Evolutionary conservation across 2,113 vertebrate genomes (phyloP), one percentile per base, ranked within the genome.

Genomic region (Excalfactoria chinensis): DNA sequence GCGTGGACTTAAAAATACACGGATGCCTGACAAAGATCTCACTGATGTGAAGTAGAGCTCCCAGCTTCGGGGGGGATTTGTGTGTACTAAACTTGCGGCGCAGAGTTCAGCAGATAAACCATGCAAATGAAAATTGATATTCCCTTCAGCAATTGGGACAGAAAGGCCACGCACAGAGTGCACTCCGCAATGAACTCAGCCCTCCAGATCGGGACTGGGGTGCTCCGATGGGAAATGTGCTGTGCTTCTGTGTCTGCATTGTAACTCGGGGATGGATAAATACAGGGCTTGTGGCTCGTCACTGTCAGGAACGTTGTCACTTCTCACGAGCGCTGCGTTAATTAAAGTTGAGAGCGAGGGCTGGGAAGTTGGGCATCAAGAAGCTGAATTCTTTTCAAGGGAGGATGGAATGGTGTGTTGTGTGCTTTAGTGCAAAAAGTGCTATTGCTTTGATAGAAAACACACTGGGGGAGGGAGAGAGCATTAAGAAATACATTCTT

Each of bases 91-190:
- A 71, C 72, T 87, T 84, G 62, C 86, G 92, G 85, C 13, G 30
- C 9, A 11, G 56, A 79, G 71, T 63, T 91, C 17, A 49, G 73
- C 69, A 69, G 71, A 37, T 69, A 88, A 82, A 82, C 77, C 34
- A 90, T 72, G 88, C 73, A 94, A 94, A 94, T 92, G 56, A 58
- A 95, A 96, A 96, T 69, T 93, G 96, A 90, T 92, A 63, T 59
- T 58, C 12, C 13, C 81, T 79, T 81, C 66, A 55, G 67, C 62
- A 34, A 66, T 23, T 63, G 88, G 70, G 46, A 92, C 87, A 1
- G 1, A 89, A 90, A 86, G 86, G 90, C 83, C 73, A n/a, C 78
- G 86, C 90, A 84, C 13, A 2, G 88, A 84, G 86, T 53, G 6
- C 0, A 7, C 88, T 86, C 84, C 0, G 9, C 56, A 63, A 53